Evolutionary conservation across 2,113 vertebrate species (phyloP), one percentile per base, ranked within the genome.

Genomic region (Ochotona princeps): DNA sequence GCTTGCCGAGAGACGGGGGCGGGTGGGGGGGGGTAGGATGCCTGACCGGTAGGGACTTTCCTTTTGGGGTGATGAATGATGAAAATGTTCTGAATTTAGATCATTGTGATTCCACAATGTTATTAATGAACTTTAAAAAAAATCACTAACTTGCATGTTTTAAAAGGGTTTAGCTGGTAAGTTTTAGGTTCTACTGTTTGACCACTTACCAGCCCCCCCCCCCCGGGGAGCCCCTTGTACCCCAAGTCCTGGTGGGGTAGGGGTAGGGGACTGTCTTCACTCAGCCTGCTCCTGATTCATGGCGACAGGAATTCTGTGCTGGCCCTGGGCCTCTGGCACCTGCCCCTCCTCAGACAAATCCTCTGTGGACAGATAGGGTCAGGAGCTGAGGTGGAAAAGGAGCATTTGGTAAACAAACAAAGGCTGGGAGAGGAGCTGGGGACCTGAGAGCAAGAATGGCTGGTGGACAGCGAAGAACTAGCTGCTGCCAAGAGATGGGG

Each of bases 211-310:
- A 44, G 38, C 6, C 38, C 38, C 38, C 38, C 38, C 38, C 13
- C 6, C 12, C 7, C 8, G 47, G 9, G 32, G 21, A 21, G 8
- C 5, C 9, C 38, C 35, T 72, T 44, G 38, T 44, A 44, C 38
- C 38, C 38, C 38, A 44, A 44, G 38, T 44, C 38, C 38, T 44
- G 38, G 38, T 44, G 38, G 38, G 38, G 38, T 44, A 44, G 38
- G 38, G 38, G 38, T 44, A 44, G 73, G 30, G 17, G 17, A 38
- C 65, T 26, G 15, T 44, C 18, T 26, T 0, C 0, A 28, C 17
- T 38, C 13, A 3, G n/a, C 26, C 57, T 23, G 1, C 7, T 1
- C 35, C 69, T 5, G 21, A 30, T 7, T 4, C 1, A 0, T 1
- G 17, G 51, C 3, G 3, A 32, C 32, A 85, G 60, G n/a, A 30